phyloP scores from a whole-genome alignment of 2,797 vertebrate species.

The Rachycentron canadum region DNA sequence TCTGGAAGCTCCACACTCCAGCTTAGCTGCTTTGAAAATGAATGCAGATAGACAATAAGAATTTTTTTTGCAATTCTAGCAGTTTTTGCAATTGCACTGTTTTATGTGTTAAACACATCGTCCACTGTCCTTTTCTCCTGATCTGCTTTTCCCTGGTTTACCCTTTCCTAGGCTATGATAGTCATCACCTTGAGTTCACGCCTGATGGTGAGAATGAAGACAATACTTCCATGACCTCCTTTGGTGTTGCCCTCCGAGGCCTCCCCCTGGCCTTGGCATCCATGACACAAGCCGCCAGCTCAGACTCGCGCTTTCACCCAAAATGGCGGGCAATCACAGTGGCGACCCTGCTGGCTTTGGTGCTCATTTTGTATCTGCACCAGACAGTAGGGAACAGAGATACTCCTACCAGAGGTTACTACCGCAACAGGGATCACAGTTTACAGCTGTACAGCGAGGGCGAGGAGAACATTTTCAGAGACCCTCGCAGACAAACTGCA shows the following conservation, averaged over 20 bases:
- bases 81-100: too few relatives aligned
- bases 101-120: not conserved
- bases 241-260: slow-evolving; percentile 87
- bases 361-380: slow-evolving; percentile 88
- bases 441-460: slow-evolving; percentile 34
- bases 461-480: slow-evolving; percentile 7
- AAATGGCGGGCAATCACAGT: slow-evolving; percentile 92
- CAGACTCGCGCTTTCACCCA: slow-evolving; percentile 91
- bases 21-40: not conserved
- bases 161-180: slow-evolving; percentile 56
- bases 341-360: slow-evolving; percentile 77
- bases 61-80: too few relatives aligned
- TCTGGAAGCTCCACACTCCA: not conserved
- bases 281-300: slow-evolving; percentile 85
- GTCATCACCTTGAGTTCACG: slow-evolving; percentile 76
- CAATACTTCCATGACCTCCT: slow-evolving; percentile 78
- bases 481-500: slow-evolving; percentile 14
- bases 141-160: slow-evolving; percentile 25
- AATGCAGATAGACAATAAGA: not conserved
- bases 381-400: slow-evolving; percentile 65
- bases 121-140: not conserved
- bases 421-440: slow-evolving; percentile 33
- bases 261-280: slow-evolving; percentile 89
- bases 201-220: slow-evolving; percentile 49
- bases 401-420: slow-evolving; percentile 25